These are phyloP conservation scores for Stenchaetothrips biformis DNA, from an alignment of 2,888 invertebrate genomes.

Conservation along the genomic window DNA sequence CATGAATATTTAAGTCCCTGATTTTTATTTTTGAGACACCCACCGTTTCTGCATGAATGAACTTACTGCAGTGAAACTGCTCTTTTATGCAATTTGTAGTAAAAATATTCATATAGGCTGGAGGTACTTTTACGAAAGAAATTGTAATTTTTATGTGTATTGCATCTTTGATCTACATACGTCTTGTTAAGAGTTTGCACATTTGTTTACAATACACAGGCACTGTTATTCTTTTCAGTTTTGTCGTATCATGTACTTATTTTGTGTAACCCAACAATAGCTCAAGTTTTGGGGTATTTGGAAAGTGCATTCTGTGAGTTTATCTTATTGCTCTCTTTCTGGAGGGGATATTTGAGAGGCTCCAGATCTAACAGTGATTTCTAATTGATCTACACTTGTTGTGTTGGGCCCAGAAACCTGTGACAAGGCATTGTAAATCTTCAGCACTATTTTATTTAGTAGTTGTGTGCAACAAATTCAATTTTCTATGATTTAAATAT, in stretches of 20 bases:
- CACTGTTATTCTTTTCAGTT: neutral
- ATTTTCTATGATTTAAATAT: neutral
- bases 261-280: neutral
- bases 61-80: neutral
- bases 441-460: neutral
- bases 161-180: neutral
- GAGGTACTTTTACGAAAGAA: neutral
- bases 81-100: neutral
- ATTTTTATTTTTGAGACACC: neutral
- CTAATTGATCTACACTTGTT: too few species aligned
- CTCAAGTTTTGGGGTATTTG: too few species aligned
- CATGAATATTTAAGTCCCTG: neutral
- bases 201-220: neutral
- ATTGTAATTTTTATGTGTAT: neutral
- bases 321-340: too few species aligned
- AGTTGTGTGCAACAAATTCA: neutral
- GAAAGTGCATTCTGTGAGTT: too few species aligned
- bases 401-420: too few species aligned
- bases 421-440: neutral
- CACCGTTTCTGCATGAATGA: neutral
- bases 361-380: too few species aligned
- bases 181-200: neutral
- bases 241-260: neutral
- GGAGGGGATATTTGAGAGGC: too few species aligned
- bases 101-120: neutral